phyloP scores from a whole-genome alignment of 30 jellyfish, hydroid and myxozoan species.

The Aurelia aurita region DNA sequence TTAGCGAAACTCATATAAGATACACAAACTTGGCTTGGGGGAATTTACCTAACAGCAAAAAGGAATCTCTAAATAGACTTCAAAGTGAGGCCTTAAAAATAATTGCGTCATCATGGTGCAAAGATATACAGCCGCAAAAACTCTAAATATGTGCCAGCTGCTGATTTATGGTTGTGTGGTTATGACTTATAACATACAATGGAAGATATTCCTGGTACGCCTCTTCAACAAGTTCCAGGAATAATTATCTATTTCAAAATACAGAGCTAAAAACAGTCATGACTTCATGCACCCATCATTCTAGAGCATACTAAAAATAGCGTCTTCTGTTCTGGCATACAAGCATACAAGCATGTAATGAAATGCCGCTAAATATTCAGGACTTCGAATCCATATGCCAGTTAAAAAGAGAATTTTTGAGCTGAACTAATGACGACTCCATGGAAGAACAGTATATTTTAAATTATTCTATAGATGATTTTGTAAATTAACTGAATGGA shows the following conservation, averaged over 20 bases:
- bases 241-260: background rate
- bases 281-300: background rate
- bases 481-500: background rate
- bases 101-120: too few relatives aligned
- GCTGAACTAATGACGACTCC: background rate
- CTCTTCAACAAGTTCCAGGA: background rate
- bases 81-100: too few relatives aligned
- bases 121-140: background rate
- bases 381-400: too few relatives aligned
- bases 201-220: background rate
- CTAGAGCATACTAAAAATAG: background rate
- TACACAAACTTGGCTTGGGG: too few relatives aligned
- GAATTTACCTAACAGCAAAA: too few relatives aligned
- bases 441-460: background rate
- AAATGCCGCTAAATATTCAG: background rate
- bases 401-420: background rate
- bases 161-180: background rate
- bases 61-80: too few relatives aligned
- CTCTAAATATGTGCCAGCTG: background rate
- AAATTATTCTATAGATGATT: background rate
- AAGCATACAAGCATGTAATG: background rate
- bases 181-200: background rate
- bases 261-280: background rate
- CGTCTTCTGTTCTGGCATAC: background rate
- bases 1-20: background rate